Evolutionary conservation across 2,888 invertebrate species (phyloP).

Genomic region (Ptilodon capucinus): DNA sequence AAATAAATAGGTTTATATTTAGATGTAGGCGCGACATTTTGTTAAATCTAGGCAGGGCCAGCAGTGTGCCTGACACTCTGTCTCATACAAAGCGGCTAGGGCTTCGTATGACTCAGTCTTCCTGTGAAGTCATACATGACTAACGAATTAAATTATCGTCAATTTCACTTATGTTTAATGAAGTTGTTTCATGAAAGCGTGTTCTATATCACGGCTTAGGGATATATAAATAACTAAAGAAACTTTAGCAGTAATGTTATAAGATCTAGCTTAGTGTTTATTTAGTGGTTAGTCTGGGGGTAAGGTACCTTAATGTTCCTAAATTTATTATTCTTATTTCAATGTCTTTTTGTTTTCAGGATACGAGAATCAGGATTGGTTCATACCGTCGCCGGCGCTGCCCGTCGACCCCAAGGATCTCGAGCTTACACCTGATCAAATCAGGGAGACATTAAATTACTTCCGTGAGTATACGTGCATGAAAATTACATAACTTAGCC

Average conservation of each 20-base stretch:
- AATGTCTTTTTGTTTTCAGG: constrained; percentile 76
- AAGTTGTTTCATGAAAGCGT: neutral
- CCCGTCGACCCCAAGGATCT: constrained; percentile 88
- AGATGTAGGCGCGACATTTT: constrained; percentile 28
- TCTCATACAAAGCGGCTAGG: constrained; percentile 31
- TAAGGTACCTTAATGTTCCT: neutral
- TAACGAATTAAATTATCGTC: neutral
- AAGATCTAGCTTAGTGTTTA: too few relatives aligned
- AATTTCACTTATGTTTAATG: neutral
- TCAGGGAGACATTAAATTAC: constrained; percentile 97
- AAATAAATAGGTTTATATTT: constrained; percentile 33
- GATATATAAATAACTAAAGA: neutral
- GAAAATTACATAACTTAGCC: neutral
- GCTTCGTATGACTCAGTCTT: constrained; percentile 50
- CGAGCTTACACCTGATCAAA: constrained; percentile 95
- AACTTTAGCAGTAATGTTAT: neutral
- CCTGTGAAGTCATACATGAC: constrained; percentile 45
- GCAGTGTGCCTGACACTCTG: constrained; percentile 15
- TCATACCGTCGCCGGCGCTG: constrained; percentile 93
- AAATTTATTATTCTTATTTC: constrained; percentile 1
- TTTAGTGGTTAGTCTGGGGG: too few relatives aligned
- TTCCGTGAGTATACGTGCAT: constrained; percentile 90
- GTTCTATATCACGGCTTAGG: neutral
- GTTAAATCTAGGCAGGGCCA: constrained; percentile 13
- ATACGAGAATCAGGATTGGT: constrained; percentile 97